Evolutionary conservation across 2,113 vertebrate species (phyloP).

Genomic region (Oreochromis spilurus): DNA sequence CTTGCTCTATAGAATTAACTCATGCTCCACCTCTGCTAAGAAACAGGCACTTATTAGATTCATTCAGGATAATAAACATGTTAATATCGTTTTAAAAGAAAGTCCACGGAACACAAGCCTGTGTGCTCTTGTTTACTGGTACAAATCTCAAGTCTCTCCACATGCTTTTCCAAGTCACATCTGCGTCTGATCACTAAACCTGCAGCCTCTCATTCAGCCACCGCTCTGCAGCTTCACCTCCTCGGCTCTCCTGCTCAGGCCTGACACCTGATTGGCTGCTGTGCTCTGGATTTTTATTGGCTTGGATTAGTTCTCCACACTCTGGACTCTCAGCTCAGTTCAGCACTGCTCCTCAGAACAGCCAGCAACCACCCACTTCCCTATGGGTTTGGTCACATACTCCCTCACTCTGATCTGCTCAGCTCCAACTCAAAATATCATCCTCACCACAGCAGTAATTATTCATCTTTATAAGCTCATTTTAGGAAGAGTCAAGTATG

Average conservation of each 20-base stretch:
- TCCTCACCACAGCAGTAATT: not conserved
- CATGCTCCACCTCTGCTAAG: not conserved
- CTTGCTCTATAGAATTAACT: not conserved
- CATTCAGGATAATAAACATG: not conserved
- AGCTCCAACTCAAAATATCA: not conserved
- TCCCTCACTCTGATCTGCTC: not conserved
- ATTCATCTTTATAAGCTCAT: not conserved
- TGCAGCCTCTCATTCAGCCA: not conserved
- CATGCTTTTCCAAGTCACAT: not conserved
- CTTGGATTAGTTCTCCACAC: not conserved
- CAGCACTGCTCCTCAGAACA: not conserved
- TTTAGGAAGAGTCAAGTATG: not conserved
- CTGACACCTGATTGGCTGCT: not conserved
- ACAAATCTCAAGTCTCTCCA: not conserved
- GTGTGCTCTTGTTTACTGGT: not conserved
- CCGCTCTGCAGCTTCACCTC: not conserved
- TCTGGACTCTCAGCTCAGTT: not conserved
- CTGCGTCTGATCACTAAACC: not conserved
- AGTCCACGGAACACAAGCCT: not conserved
- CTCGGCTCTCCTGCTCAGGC: not conserved
- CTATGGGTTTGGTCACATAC: not conserved
- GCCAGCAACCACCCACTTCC: not conserved
- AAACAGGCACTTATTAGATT: not conserved
- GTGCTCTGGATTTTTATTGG: not conserved
- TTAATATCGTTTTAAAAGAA: not conserved